Evolutionary conservation across 2,888 invertebrate genomes (phyloP).

Genomic region (Eristalis tenax): DNA sequence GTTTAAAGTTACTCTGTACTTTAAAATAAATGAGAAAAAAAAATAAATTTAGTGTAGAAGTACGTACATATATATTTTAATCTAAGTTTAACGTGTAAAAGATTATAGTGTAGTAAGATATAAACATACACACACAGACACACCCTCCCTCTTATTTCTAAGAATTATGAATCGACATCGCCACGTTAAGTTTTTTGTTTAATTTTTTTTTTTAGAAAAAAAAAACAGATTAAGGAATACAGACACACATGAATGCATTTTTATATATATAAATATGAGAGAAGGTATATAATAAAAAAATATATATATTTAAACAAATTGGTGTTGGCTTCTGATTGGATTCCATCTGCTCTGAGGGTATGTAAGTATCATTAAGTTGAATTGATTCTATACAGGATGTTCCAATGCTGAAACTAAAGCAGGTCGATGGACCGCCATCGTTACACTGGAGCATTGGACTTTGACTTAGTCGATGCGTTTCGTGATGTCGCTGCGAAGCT

Average conservation of each 20-base stretch:
- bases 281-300: conserved; percentile 70
- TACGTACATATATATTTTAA: conserved; percentile 11
- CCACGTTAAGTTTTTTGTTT: conserved; percentile 48
- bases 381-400: no score
- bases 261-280: conserved; percentile 70
- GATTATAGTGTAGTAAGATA: neutral
- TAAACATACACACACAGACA: neutral
- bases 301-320: conserved; percentile 56
- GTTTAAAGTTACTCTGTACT: neutral
- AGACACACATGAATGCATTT: conserved; percentile 62
- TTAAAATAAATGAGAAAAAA: neutral
- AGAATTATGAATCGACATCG: conserved; percentile 55
- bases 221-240: conserved; percentile 26
- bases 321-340: neutral
- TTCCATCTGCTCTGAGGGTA: no score
- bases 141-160: neutral
- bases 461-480: no score
- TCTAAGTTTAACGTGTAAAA: conserved; percentile 35
- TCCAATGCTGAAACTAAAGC: no score
- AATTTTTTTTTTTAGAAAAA: conserved; percentile 18
- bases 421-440: no score
- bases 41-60: neutral
- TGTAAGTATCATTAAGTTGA: no score
- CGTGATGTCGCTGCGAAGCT: no score
- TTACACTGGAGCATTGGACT: no score